Evolutionary conservation across 2,113 vertebrate species (phyloP).

Genomic region (Synchiropus splendidus): DNA sequence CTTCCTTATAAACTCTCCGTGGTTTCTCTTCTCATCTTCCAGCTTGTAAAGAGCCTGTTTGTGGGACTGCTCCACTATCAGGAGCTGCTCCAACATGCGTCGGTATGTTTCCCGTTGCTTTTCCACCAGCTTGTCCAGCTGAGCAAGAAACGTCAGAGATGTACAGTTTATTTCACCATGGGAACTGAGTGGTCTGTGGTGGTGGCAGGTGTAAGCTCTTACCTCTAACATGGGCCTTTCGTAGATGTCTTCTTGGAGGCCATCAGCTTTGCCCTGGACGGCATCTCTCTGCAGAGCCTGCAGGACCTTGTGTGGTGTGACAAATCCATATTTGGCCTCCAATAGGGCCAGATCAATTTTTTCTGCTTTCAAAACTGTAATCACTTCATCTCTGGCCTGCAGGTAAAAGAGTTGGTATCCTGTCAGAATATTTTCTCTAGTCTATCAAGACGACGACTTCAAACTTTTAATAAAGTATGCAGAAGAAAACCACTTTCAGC

Average conservation of each 20-base stretch:
- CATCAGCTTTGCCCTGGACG: constrained; percentile 74
- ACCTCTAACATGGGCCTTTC: constrained; percentile 94
- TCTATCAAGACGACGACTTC: too few relatives aligned
- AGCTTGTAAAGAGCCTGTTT: constrained; percentile 79
- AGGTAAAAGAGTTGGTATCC: neutral
- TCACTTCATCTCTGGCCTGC: constrained; percentile 95
- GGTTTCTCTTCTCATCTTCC: constrained; percentile 88
- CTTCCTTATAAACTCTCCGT: constrained; percentile 86
- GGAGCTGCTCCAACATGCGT: constrained; percentile 86
- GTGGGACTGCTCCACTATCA: constrained; percentile 86
- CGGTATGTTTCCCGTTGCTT: constrained; percentile 85
- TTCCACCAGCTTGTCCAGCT: constrained; percentile 90
- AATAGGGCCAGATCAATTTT: constrained; percentile 88
- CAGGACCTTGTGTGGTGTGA: constrained; percentile 84
- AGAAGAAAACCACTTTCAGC: too few relatives aligned
- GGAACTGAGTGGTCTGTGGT: too few relatives aligned
- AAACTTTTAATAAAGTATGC: too few relatives aligned
- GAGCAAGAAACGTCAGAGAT: neutral
- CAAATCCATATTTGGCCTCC: constrained; percentile 92
- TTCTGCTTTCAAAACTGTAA: constrained; percentile 89
- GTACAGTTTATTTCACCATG: neutral
- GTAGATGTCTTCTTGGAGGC: constrained; percentile 84
- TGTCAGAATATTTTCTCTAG: too few relatives aligned
- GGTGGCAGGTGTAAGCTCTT: constrained; percentile 22
- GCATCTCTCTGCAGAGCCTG: constrained; percentile 89